Evolutionary conservation across 1,140 invertebrate genomes (phyloP).

Genomic region (Tetraneura akinire): DNA sequence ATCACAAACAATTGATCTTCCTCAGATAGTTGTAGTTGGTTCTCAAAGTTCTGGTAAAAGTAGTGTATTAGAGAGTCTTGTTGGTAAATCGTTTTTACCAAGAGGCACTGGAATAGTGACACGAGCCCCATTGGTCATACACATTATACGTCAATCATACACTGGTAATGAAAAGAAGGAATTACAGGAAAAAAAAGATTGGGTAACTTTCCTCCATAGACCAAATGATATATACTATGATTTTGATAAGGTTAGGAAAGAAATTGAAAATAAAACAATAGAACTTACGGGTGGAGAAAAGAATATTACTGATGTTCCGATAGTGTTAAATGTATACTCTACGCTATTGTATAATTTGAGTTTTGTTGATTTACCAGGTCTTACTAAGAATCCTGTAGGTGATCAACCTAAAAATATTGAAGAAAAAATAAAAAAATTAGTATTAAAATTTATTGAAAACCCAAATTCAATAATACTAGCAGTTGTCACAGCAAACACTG

Average conservation of each 20-base stretch:
- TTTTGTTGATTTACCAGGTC: slow-evolving; percentile 90
- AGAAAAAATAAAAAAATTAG: slow-evolving; percentile 88
- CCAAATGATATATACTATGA: slow-evolving; percentile 70
- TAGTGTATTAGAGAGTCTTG: slow-evolving; percentile 55
- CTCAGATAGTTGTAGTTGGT: slow-evolving; percentile 55
- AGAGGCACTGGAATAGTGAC: slow-evolving; percentile 54
- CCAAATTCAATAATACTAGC: slow-evolving; percentile 93
- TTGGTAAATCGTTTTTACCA: slow-evolving; percentile 55
- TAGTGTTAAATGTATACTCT: slow-evolving; percentile 69
- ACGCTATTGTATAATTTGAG: slow-evolving; percentile 88
- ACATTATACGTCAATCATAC: slow-evolving; percentile 27
- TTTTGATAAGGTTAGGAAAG: slow-evolving; percentile 70
- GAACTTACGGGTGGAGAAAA: slow-evolving; percentile 71
- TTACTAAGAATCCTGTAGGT: slow-evolving; percentile 94
- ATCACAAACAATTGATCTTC: slow-evolving; percentile 51
- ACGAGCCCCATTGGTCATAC: slow-evolving; percentile 53
- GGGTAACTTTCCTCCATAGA: slow-evolving; percentile 73
- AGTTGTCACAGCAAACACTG: slow-evolving; percentile 93
- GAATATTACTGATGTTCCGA: slow-evolving; percentile 71
- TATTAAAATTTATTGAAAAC: slow-evolving; percentile 88
- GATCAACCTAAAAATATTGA: slow-evolving; percentile 94
- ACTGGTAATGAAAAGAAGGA: background rate
- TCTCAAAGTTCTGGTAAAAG: slow-evolving; percentile 60
- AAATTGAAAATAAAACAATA: slow-evolving; percentile 76
- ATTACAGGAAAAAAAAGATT: slow-evolving; percentile 65